phyloP scores from a whole-genome alignment of 2,113 vertebrate genomes.

The Tachysurus fulvidraco region DNA sequence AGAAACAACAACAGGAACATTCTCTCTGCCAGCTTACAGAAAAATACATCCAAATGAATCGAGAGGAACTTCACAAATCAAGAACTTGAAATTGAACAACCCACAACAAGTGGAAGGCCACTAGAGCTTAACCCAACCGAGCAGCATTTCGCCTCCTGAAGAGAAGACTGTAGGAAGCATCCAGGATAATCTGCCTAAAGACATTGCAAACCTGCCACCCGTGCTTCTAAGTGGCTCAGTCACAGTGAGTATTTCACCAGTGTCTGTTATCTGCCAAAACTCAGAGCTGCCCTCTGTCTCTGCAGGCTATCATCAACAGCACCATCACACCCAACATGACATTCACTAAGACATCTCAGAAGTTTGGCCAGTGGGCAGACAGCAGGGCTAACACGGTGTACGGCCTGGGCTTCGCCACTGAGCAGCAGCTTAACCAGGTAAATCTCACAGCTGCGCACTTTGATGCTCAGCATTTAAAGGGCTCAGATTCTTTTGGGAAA shows the following conservation, averaged over 20 bases:
- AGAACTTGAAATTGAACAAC: no score
- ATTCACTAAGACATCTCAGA: slow-evolving; percentile 97
- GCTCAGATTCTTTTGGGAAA: background rate
- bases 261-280: background rate
- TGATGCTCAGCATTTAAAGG: background rate
- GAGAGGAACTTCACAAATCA: no score
- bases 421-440: slow-evolving; percentile 94
- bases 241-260: background rate
- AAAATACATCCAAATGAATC: no score
- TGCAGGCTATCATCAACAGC: slow-evolving; percentile 95
- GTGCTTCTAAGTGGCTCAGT: background rate
- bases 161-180: no score
- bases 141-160: no score
- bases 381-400: slow-evolving; percentile 95
- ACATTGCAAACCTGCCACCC: background rate
- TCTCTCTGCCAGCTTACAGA: no score
- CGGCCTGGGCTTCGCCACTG: slow-evolving; percentile 90
- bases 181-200: background rate
- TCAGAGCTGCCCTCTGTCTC: slow-evolving; percentile 35
- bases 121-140: no score
- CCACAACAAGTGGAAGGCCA: no score
- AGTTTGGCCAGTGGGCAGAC: slow-evolving; percentile 98
- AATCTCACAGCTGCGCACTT: background rate
- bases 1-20: no score
- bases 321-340: slow-evolving; percentile 95